Conservation (phyloP, 2,113 vertebrate species). For the Entomyzon cyanotis region DNA sequence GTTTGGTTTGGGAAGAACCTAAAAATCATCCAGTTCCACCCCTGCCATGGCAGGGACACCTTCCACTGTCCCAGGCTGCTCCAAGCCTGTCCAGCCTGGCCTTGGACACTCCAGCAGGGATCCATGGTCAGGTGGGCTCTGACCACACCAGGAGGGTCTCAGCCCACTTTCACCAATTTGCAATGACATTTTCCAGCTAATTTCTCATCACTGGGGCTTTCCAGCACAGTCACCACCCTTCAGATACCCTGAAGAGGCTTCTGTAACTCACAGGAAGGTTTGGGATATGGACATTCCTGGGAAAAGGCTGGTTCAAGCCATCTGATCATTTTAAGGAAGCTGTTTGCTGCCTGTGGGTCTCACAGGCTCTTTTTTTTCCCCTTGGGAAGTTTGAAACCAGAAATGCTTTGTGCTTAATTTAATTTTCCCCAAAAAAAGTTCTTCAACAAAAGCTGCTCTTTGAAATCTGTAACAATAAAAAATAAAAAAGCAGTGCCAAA, state of each 20-base stretch:
- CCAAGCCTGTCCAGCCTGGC: neutral
- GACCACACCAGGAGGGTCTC: fast-evolving
- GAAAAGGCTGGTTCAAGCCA: neutral
- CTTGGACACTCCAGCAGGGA: neutral
- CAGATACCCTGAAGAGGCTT: neutral
- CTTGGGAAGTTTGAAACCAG: neutral
- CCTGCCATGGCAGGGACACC: neutral
- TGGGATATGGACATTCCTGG: fast-evolving
- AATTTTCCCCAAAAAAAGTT: neutral
- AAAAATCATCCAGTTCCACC: neutral
- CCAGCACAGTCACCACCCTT: neutral
- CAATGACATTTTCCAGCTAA: neutral
- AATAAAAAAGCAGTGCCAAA: neutral
- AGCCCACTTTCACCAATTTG: fast-evolving
- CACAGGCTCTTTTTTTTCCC: fast-evolving
- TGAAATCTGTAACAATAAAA: neutral
- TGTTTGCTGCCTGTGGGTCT: neutral
- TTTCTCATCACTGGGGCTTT: neutral
- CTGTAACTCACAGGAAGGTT: neutral
- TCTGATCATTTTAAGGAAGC: neutral
- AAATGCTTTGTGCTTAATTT: neutral
- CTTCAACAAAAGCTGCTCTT: neutral
- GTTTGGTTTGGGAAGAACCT: neutral
- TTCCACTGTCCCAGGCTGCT: neutral
- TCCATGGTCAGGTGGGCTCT: neutral